phyloP scores from a whole-genome alignment of 2,113 vertebrate species.

The Halichoeres trimaculatus region DNA sequence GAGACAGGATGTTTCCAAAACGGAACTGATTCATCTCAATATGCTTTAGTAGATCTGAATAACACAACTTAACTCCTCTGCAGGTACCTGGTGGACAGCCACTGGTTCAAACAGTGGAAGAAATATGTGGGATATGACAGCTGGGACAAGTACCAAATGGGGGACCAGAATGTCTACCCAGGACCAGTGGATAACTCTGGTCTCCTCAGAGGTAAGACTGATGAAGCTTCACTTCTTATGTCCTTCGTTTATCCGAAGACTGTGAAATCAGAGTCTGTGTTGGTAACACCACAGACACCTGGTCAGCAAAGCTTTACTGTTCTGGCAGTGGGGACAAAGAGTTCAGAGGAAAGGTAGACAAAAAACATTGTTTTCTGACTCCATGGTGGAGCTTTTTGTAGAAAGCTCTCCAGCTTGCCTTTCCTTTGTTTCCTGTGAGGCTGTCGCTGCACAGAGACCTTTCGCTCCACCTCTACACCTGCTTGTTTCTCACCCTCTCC shows the following conservation, averaged over 20 bases:
- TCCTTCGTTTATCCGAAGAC: too few species aligned
- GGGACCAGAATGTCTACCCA: conserved; percentile 97
- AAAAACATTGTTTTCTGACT: conserved; percentile 45
- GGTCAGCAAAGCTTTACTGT: conserved; percentile 18
- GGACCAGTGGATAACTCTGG: conserved; percentile 98
- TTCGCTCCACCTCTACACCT: background rate
- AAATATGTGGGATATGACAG: conserved; percentile 99
- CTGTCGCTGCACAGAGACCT: background rate
- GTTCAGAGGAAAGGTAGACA: conserved; percentile 42
- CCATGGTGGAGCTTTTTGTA: conserved; percentile 38
- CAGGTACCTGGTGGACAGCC: conserved; percentile 98
- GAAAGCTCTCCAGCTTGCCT: conserved; percentile 65
- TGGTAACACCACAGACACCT: background rate
- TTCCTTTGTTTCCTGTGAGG: conserved; percentile 43
- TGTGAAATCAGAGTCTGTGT: background rate
- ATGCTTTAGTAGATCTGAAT: background rate
- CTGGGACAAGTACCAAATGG: conserved; percentile 99
- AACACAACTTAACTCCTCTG: conserved; percentile 7
- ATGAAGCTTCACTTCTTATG: background rate
- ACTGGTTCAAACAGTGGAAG: conserved; percentile 99
- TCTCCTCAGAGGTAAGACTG: conserved; percentile 93
- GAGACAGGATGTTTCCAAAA: too few species aligned
- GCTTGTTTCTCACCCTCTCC: conserved; percentile 8
- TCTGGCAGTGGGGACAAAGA: conserved; percentile 53
- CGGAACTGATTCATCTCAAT: too few species aligned